phyloP scores from a whole-genome alignment of 2,113 vertebrate species.

The Grantiella picta region DNA sequence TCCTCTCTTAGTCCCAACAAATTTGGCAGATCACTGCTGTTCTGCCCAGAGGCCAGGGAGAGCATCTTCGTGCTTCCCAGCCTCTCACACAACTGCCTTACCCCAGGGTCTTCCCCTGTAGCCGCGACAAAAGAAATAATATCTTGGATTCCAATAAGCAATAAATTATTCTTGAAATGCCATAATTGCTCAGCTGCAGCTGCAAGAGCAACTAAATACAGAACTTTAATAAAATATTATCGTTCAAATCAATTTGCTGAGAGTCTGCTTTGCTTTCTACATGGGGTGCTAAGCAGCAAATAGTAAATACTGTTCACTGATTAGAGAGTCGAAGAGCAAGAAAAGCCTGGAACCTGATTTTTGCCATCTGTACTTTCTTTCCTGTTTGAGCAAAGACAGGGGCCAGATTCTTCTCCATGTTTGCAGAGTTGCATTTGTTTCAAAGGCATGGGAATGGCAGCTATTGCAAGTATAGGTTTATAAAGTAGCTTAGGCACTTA shows the following conservation, averaged over 20 bases:
- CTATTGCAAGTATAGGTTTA: background rate
- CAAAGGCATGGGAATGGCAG: background rate
- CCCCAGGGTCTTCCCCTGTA: background rate
- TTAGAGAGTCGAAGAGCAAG: background rate
- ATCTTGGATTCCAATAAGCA: background rate
- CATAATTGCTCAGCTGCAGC: constrained; percentile 23
- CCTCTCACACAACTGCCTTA: background rate
- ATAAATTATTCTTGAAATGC: constrained; percentile 41
- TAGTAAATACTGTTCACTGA: background rate
- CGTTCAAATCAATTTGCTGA: background rate
- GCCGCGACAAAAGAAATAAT: background rate
- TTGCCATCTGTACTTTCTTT: background rate
- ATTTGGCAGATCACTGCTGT: background rate
- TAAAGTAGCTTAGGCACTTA: constrained; percentile 11
- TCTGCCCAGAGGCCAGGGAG: background rate
- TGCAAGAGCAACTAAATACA: background rate
- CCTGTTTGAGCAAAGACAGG: background rate
- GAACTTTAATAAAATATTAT: constrained; percentile 53
- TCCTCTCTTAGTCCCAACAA: background rate
- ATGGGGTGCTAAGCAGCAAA: background rate
- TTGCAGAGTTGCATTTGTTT: background rate
- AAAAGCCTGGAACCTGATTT: background rate
- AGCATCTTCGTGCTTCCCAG: background rate
- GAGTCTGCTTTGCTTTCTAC: background rate
- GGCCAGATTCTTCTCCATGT: background rate